Conservation (phyloP, 1,140 invertebrate genomes). For the Drosophila azteca region DNA sequence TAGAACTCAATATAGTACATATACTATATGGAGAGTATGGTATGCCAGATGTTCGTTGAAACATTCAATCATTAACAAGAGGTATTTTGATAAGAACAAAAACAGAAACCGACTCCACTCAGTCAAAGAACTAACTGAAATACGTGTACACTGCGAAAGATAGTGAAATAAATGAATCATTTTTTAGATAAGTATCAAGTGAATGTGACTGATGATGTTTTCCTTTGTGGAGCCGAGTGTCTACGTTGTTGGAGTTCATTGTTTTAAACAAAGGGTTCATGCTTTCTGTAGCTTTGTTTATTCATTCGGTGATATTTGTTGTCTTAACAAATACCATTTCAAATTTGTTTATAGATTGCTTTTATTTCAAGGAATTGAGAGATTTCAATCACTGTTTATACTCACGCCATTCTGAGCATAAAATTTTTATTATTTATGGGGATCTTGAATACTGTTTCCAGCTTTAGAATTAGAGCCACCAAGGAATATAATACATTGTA, state of each 20-base stretch:
- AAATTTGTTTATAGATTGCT: too few relatives aligned
- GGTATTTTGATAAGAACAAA: conserved; percentile 76
- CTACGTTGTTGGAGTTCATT: not conserved
- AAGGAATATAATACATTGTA: too few relatives aligned
- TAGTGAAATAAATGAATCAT: conserved; percentile 65
- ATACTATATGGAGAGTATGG: conserved; percentile 19
- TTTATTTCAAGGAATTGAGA: too few relatives aligned
- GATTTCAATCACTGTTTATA: too few relatives aligned
- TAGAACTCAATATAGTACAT: conserved; percentile 28
- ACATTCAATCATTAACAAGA: conserved; percentile 22
- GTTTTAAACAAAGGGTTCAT: too few relatives aligned
- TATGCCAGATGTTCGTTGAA: conserved; percentile 12
- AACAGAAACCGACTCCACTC: conserved; percentile 13
- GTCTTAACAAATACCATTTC: too few relatives aligned
- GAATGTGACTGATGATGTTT: conserved; percentile 20
- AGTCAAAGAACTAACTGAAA: conserved; percentile 17
- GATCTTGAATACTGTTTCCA: too few relatives aligned
- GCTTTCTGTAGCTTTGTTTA: too few relatives aligned
- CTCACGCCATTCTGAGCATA: too few relatives aligned
- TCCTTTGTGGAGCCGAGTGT: not conserved
- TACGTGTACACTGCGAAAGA: conserved; percentile 30
- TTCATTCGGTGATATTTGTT: too few relatives aligned
- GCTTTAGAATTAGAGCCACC: too few relatives aligned
- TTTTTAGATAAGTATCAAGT: conserved; percentile 44
- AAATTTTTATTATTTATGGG: too few relatives aligned